phyloP scores from a whole-genome alignment of 2,113 vertebrate species.

The Lamprotornis superbus region DNA sequence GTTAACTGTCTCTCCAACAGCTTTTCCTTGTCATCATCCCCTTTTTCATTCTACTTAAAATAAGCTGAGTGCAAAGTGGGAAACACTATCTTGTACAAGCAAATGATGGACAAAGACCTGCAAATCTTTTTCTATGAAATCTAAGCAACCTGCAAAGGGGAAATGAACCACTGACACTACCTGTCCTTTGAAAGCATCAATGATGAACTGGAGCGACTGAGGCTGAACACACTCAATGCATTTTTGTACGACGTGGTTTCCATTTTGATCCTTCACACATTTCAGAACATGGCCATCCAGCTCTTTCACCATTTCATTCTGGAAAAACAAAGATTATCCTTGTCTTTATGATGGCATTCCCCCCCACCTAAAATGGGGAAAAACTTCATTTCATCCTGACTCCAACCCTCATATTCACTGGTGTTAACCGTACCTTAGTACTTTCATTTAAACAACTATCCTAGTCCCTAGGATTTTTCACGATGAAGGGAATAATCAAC shows the following conservation, averaged over 20 bases:
- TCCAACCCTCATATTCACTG: not conserved
- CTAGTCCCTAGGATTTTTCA: not conserved
- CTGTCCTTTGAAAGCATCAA: conserved; percentile 96
- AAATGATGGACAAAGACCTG: not conserved
- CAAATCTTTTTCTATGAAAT: not conserved
- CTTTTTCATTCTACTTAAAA: not conserved
- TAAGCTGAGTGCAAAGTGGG: not conserved
- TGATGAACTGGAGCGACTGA: conserved; percentile 94
- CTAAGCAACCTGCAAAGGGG: not conserved
- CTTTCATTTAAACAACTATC: not conserved
- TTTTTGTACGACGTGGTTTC: conserved; percentile 97
- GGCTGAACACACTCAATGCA: conserved; percentile 97
- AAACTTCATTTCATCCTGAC: not conserved
- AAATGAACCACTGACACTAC: conserved; percentile 60
- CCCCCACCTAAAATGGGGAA: not conserved
- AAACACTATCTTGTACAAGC: not conserved
- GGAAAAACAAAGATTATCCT: conserved; percentile 6
- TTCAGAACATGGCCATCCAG: conserved; percentile 95
- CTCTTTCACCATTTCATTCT: conserved; percentile 96
- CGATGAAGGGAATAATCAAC: not conserved
- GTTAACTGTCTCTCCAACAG: not conserved
- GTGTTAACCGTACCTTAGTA: not conserved
- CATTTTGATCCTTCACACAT: conserved; percentile 97
- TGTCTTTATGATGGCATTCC: not conserved
- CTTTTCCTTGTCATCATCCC: not conserved